Conservation (phyloP, 2,888 invertebrate species). For the Andrena flavipes region DNA sequence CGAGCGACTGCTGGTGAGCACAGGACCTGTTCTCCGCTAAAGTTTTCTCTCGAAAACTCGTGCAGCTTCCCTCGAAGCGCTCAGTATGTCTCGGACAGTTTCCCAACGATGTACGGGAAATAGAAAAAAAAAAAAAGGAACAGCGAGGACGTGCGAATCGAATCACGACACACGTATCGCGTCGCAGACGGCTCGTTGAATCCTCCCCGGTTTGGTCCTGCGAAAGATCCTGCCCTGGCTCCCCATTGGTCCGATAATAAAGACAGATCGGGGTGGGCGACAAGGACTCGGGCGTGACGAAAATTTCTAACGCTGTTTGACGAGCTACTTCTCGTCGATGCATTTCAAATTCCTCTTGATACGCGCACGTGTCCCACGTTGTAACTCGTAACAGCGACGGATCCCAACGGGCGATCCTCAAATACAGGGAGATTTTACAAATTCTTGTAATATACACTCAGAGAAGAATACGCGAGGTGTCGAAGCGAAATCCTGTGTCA, state of each 20-base stretch:
- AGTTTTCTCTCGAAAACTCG: constrained; percentile 6
- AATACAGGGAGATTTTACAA: background rate
- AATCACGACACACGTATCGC: constrained; percentile 57
- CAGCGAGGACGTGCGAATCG: constrained; percentile 27
- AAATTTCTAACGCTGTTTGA: constrained; percentile 60
- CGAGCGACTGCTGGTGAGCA: background rate
- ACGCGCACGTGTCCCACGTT: constrained; percentile 10
- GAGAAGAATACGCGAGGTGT: background rate
- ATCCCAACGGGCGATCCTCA: constrained; percentile 15
- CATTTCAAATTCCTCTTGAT: constrained; percentile 51
- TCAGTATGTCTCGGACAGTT: constrained; percentile 13
- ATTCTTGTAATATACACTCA: background rate
- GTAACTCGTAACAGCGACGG: constrained; percentile 23
- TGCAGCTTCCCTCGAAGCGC: background rate
- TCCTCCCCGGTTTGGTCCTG: constrained; percentile 14
- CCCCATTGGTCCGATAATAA: constrained; percentile 66
- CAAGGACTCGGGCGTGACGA: constrained; percentile 61
- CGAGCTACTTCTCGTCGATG: constrained; percentile 11
- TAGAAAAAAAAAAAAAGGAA: background rate
- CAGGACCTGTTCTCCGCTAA: background rate
- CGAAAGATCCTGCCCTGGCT: constrained; percentile 43
- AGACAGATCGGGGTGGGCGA: constrained; percentile 64
- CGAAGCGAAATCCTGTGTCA: background rate
- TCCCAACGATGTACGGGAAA: background rate
- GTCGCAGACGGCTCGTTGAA: constrained; percentile 11